phyloP scores from a whole-genome alignment of 1,140 invertebrate species.

The Eupeodes corollae region DNA sequence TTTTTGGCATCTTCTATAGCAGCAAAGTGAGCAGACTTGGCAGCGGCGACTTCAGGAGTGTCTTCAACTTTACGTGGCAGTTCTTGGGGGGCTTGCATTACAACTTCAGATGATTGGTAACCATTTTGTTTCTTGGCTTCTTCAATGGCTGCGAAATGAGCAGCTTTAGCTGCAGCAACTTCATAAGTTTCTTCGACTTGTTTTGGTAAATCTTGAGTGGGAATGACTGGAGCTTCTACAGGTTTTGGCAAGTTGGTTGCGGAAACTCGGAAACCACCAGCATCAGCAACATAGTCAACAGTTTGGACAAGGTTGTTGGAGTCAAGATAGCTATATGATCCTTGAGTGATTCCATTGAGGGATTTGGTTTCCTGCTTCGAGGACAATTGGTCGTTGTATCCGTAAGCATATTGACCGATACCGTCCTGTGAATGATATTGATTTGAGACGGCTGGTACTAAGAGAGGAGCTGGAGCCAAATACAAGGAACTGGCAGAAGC shows the following conservation, averaged over 20 bases:
- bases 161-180: slow-evolving; percentile 13
- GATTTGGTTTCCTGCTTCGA: slow-evolving; percentile 47
- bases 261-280: slow-evolving; percentile 46
- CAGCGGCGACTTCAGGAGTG: slow-evolving; percentile 33
- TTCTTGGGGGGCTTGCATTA: too few species aligned
- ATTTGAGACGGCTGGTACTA: slow-evolving; percentile 12
- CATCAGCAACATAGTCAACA: slow-evolving; percentile 44
- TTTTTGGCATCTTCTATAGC: too few species aligned
- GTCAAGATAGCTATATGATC: slow-evolving; percentile 47
- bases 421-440: slow-evolving; percentile 49
- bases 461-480: background rate
- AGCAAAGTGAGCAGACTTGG: slow-evolving; percentile 18
- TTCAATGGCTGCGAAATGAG: slow-evolving; percentile 2
- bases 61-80: slow-evolving; percentile 28
- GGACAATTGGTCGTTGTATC: slow-evolving; percentile 45
- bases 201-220: background rate
- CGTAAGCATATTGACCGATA: slow-evolving; percentile 49
- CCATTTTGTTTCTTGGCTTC: background rate
- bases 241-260: slow-evolving; percentile 46
- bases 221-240: slow-evolving; percentile 19
- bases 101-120: too few species aligned
- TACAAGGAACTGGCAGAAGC: background rate
- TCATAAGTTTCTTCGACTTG: slow-evolving; percentile 18
- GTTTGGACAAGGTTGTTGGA: slow-evolving; percentile 45
- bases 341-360: slow-evolving; percentile 47